Evolutionary conservation across 2,797 vertebrate genomes (phyloP).

Genomic region (Pteropus rufus): DNA sequence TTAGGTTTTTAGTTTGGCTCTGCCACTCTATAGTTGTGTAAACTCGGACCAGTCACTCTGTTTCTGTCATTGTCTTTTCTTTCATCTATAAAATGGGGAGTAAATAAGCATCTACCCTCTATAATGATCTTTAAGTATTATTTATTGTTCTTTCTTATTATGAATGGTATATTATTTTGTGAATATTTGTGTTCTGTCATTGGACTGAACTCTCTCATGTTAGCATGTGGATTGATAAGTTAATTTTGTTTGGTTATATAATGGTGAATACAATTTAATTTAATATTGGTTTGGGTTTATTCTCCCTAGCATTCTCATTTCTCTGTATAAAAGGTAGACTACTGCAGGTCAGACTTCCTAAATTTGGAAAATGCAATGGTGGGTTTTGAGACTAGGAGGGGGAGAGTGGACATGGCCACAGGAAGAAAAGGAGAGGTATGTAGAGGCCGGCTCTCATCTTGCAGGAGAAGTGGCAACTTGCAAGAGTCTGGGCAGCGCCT

Average conservation of each 20-base stretch:
- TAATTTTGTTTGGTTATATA: background rate
- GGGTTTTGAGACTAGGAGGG: background rate
- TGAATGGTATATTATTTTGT: background rate
- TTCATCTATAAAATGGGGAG: background rate
- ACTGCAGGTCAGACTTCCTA: background rate
- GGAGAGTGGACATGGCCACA: background rate
- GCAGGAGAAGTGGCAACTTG: background rate
- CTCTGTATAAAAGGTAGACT: background rate
- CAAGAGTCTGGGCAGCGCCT: background rate
- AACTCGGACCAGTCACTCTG: background rate
- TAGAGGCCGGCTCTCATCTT: accelerated
- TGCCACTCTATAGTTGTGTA: background rate
- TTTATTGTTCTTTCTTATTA: background rate
- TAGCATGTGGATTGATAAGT: background rate
- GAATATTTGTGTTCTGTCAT: background rate
- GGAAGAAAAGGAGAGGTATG: background rate
- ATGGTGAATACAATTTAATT: background rate
- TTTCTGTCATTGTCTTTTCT: background rate
- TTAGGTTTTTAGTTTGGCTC: background rate
- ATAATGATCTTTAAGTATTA: background rate
- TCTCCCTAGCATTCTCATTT: background rate
- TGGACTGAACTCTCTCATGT: background rate
- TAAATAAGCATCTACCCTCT: background rate
- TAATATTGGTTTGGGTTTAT: background rate
- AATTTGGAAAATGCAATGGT: background rate